Base-by-base conservation (phyloP, 2,888 invertebrate genomes). In the Nymphalis urticae region DNA sequence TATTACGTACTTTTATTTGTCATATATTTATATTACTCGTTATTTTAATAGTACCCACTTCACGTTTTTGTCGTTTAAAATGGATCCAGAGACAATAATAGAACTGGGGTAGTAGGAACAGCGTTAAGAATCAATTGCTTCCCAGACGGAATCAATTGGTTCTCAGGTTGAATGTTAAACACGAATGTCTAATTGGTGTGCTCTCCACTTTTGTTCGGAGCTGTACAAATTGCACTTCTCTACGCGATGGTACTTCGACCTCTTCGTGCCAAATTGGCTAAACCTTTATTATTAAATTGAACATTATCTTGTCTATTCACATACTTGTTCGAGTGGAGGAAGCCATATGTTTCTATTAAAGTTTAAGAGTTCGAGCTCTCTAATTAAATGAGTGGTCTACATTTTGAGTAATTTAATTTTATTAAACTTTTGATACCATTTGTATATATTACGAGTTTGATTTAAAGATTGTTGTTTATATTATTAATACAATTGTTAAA, bases 171-270 rank as follows among this genome's bases (percentile, higher is more conserved):
- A 85, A 85, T 86, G 85, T 84, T 85, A 86, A 89, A 88, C 85
- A 80, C 80, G 81, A 85, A 85, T 87, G 77, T 74, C 85, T 90
- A 90, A 90, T 90, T 90, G 90, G 89, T 82, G 82, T 78, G 82
- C 87, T 84, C 85, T 85, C 80, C 75, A 75, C 79, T 71, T 69
- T 58, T 42, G 42, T 58, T 58, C 73, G 73, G 78, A 79, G 79
- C 82, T 77, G 80, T 78, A 84, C 83, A 86, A 89, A 89, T 87
- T 89, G 87, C 85, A 83, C 78, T 80, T 80, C 87, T 87, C 79
- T 77, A 82, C 82, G 86, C 76, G 69, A 58, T 58, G 36, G 58
- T 58, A 58, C 58, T 58, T 24, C 70, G 64, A 73, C 72, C 79
- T 77, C 79, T 76, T 73, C 76, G 81, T 82, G 83, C 85, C 83